Evolutionary conservation across 2,888 invertebrate species (phyloP), one percentile per base, ranked within the genome.

Genomic region (Cheiracanthium punctorium): DNA sequence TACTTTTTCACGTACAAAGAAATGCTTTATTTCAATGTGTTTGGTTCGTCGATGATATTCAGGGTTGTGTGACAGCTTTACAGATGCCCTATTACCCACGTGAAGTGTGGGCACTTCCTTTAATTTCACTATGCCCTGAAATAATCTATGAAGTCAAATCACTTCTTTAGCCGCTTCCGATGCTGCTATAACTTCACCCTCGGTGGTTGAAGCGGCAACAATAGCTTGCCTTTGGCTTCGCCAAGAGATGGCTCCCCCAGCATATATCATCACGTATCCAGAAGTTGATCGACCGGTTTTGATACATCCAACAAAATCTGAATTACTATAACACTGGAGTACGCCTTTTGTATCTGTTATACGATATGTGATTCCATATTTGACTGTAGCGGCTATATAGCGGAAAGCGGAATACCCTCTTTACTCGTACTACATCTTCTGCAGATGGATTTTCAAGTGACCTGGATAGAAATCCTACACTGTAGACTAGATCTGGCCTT

Each of bases 181-280:
- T 7, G 90, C 90, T 0, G 90, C 90, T 24, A 90, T 86, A 58
- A 89, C 89, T 67, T 91, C 90, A 0, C 90, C 90, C 69, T 90
- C 90, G 0, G 89, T 90, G 0, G 90, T 90, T 4, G 89, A 88
- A 0, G 88, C 33, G 0, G 89, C 87, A n/a, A n/a, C n/a, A n/a
- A n/a, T n/a, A n/a, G n/a, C n/a, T n/a, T n/a, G n/a, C n/a, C n/a
- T n/a, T n/a, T n/a, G n/a, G n/a, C n/a, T n/a, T n/a, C n/a, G n/a
- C n/a, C n/a, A n/a, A n/a, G n/a, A n/a, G n/a, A n/a, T 7, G 90
- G 89, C 14, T 72, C 48, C 14, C 70, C 32, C 80, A 88, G 90
- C 73, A 80, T 80, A 58, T 89, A 87, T 1, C 77, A 28, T 4
- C n/a, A 1, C 76, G 29, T 37, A 4, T 20, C n/a, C 43, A 43